Percentiles rank a stretch among this genome's conserved stretches.
Conservation (phyloP, 2,113 vertebrate species). For the Hyperopisus bebe region DNA sequence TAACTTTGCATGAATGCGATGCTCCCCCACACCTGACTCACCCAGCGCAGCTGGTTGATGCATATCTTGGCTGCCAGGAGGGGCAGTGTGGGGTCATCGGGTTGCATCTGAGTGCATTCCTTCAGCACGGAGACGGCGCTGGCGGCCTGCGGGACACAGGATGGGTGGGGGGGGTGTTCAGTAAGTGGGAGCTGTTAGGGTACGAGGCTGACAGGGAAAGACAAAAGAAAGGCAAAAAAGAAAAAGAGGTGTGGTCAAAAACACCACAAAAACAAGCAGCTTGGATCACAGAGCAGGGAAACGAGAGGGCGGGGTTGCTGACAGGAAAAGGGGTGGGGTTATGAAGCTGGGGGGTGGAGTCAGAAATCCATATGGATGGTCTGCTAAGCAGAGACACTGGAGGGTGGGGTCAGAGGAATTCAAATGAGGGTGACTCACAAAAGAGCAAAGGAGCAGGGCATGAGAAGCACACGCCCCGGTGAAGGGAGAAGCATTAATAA, state of each 20-base stretch:
- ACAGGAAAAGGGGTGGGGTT: not conserved
- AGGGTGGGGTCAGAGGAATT: not conserved
- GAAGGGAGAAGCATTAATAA: not conserved
- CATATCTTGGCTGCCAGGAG: constrained; percentile 93
- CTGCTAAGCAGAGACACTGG: not conserved
- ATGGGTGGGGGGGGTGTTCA: not conserved
- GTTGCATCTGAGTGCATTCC: constrained; percentile 81
- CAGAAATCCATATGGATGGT: not conserved
- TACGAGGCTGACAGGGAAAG: not conserved
- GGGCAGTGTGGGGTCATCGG: constrained; percentile 77
- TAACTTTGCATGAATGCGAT: constrained; percentile 16
- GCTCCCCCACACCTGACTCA: constrained; percentile 51
- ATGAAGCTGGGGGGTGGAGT: not conserved
- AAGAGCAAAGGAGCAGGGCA: not conserved
- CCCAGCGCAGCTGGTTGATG: constrained; percentile 89
- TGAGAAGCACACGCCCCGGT: not conserved
- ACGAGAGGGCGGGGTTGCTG: not conserved
- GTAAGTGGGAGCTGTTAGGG: not conserved
- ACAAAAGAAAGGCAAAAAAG: not conserved
- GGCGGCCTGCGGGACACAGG: constrained; percentile 61
- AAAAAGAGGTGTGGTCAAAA: not conserved
- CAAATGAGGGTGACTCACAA: not conserved
- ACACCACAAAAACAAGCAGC: not conserved
- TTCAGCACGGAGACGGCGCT: constrained; percentile 85
- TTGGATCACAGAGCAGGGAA: not conserved